Evolutionary conservation across 2,797 vertebrate species (phyloP).

Genomic region (Neosalanx taihuensis): DNA sequence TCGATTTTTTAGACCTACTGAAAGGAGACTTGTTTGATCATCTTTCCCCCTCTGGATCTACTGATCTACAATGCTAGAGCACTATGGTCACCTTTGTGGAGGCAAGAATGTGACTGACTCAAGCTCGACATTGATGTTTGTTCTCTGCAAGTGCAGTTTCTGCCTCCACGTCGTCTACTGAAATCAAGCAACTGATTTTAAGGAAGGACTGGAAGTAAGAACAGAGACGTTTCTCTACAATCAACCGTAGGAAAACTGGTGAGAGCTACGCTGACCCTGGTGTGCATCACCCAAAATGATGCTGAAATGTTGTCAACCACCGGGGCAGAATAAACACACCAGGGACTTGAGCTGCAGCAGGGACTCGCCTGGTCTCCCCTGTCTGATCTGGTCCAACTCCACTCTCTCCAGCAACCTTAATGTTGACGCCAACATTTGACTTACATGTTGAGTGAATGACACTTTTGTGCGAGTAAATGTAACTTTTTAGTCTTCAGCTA

Average conservation of each 20-base stretch:
- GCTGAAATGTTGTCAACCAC: slow-evolving; percentile 42
- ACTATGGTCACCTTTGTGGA: too few relatives aligned
- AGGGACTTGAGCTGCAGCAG: slow-evolving; percentile 15
- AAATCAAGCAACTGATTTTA: too few relatives aligned
- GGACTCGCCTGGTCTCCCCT: not conserved
- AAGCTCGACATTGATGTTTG: too few relatives aligned
- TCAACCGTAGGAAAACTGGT: slow-evolving; percentile 23
- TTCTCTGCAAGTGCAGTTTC: too few relatives aligned
- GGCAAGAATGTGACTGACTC: too few relatives aligned
- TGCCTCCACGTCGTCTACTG: too few relatives aligned
- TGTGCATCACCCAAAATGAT: slow-evolving; percentile 48
- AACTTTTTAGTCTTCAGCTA: too few relatives aligned
- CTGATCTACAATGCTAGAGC: too few relatives aligned
- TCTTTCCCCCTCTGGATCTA: too few relatives aligned
- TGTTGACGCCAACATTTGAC: slow-evolving; percentile 6
- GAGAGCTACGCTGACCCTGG: slow-evolving; percentile 31
- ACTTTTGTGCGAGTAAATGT: not conserved
- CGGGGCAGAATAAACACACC: slow-evolving; percentile 21
- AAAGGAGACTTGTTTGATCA: too few relatives aligned
- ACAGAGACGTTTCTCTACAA: slow-evolving; percentile 21
- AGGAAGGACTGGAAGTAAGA: slow-evolving; percentile 9
- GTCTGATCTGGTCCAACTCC: slow-evolving; percentile 34
- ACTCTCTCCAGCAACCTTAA: slow-evolving; percentile 32
- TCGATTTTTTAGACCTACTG: too few relatives aligned
- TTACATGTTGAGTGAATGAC: not conserved